phyloP scores from a whole-genome alignment of 2,113 vertebrate species.

The Irena cyanogastra region DNA sequence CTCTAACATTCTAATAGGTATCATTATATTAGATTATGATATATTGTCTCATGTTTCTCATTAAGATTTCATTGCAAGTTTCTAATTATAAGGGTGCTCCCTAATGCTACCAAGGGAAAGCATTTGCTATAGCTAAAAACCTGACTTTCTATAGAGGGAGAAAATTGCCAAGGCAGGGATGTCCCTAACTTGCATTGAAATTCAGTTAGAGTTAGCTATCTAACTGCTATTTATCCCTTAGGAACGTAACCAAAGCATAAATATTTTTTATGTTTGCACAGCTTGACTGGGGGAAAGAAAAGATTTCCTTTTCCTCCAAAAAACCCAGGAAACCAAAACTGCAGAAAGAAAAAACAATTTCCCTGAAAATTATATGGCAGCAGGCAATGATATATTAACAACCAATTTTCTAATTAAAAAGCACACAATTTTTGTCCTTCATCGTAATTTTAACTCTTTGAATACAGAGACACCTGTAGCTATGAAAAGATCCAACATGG shows the following conservation, averaged over 20 bases:
- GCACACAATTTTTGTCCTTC: background rate
- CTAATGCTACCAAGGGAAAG: background rate
- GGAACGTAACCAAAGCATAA: background rate
- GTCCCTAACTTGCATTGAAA: background rate
- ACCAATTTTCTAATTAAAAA: background rate
- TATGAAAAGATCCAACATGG: background rate
- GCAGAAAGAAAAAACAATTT: background rate
- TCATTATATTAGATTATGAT: conserved; percentile 61
- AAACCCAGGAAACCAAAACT: background rate
- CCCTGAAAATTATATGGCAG: background rate
- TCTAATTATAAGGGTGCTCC: conserved; percentile 49
- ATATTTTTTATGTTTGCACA: background rate
- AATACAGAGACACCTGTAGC: background rate
- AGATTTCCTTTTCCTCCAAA: background rate
- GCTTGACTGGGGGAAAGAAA: background rate
- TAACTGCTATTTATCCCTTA: background rate
- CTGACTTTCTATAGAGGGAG: background rate
- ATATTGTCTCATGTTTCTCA: conserved; percentile 57
- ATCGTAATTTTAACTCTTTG: background rate
- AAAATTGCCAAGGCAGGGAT: background rate
- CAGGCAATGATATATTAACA: background rate
- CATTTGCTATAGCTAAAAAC: background rate
- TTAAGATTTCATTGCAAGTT: conserved; percentile 52
- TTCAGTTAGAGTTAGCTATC: background rate
- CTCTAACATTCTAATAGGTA: conserved; percentile 51